Base-by-base conservation (phyloP, 2,888 invertebrate species). In the Archips crataeganus region DNA sequence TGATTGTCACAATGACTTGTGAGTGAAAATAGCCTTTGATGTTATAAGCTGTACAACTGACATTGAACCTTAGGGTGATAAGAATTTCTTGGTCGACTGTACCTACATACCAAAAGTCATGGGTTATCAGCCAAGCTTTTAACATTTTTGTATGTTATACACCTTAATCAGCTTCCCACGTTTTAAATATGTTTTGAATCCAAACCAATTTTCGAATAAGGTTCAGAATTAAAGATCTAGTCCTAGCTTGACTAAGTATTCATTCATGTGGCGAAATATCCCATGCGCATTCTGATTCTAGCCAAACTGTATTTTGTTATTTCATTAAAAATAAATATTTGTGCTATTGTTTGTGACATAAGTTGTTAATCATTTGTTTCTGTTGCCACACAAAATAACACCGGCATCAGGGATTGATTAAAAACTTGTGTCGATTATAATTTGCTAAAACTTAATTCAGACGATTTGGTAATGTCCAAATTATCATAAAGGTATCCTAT, bases 261-360 rank as follows among this genome's bases (percentile, higher is more conserved):
- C 2, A n/a, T 51, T 51, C 15, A 4, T 51, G 8, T 51, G 3
- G n/a, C n/a, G 49, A n/a, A n/a, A n/a, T 11, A 51, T 51, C n/a
- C 49, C n/a, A n/a, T n/a, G 49, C 15, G 49, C 15, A 51, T 51
- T 23, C 15, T 23, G 15, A 8, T 15, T 23, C 6, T 23, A 54
- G 54, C 13, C 8, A 6, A 15, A 51, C 15, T 51, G 13, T 13
- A n/a, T n/a, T 49, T 49, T 39, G 6, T n/a, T 54, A 15, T n/a
- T 54, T 23, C 54, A 15, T 15, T 15, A 15, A 15, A 15, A 54
- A 54, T 54, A 23, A 54, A 54, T n/a, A 49, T 54, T 15, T 54
- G 23, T 54, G 54, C 54, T 54, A 23, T 23, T n/a, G 4, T 49
- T 54, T 54, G 54, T 54, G 54, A 54, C 54, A 54, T 54, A 54